Base-by-base conservation (phyloP, 2,888 invertebrate genomes). In the Diploptera punctata region DNA sequence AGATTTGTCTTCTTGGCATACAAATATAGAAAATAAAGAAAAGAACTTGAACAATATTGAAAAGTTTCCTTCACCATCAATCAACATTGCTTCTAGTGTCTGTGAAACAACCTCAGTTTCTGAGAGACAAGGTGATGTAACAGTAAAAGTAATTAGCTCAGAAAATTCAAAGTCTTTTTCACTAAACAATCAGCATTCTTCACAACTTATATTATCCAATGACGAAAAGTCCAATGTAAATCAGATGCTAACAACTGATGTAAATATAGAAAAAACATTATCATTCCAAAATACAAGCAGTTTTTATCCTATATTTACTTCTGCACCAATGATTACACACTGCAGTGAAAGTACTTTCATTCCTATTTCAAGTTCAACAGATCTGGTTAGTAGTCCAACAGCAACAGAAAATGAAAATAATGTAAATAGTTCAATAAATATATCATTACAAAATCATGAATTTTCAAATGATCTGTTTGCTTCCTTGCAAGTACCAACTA, bases 401-500 rank as follows among this genome's bases (percentile, higher is more conserved):
- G n/a, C n/a, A n/a, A 47, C 43, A 44, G 69, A 61, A 16, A 60
- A 19, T 69, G 69, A 69, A 60, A 43, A 43, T 7, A 65, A 43
- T 24, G 24, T 65, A 31, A 68, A 52, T 24, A 54, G 16, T 24
- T 43, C 69, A 26, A 38, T 57, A 69, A 68, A 38, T 26, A 52
- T 72, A 29, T 61, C 72, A 31, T 44, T 72, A 13, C 68, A 68
- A 33, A 68, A 54, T 38, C 38, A 54, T 0, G 88, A 88, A 77
- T 81, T 88, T 71, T 87, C 88, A 2, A 87, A 86, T 76, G 89
- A 89, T 79, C 84, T 89, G 72, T 88, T 89, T 78, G 87, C 87
- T 0, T 86, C 88, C 7, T 81, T 89, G 31, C 86, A 87, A 79
- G 88, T 88, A 10, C 87, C 87, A 10, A 75, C 82, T 16, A 81